phyloP scores from a whole-genome alignment of 2,888 invertebrate species.

The Chrysolina oricalcia region DNA sequence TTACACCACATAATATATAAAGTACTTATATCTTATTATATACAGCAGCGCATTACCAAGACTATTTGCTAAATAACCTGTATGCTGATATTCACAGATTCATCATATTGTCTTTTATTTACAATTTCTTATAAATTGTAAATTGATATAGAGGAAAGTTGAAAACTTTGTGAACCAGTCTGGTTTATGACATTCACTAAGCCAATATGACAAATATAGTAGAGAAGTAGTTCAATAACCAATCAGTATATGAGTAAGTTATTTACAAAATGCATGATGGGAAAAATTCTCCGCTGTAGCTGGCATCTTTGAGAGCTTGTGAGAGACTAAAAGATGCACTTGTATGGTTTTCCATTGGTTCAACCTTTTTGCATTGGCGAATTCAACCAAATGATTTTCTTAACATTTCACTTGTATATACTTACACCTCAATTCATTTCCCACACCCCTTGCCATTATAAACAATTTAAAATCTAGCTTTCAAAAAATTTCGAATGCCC shows the following conservation, averaged over 20 bases:
- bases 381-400: too few species aligned
- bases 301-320: not conserved
- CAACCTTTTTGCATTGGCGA: too few species aligned
- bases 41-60: constrained; percentile 43
- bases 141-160: constrained; percentile 38
- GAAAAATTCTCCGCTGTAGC: not conserved
- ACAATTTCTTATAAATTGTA: constrained; percentile 54
- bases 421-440: not conserved
- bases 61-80: constrained; percentile 64
- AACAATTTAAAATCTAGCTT: too few species aligned
- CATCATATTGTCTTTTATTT: constrained; percentile 65
- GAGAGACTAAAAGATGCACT: not conserved
- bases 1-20: constrained; percentile 39
- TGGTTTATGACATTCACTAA: not conserved
- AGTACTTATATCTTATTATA: constrained; percentile 33
- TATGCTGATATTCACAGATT: constrained; percentile 65
- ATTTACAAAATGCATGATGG: not conserved
- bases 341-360: not conserved
- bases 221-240: not conserved
- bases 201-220: not conserved
- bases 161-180: constrained; percentile 21
- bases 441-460: too few species aligned
- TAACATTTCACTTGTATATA: not conserved
- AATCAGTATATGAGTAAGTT: not conserved
- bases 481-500: too few species aligned